Evolutionary conservation across 2,888 invertebrate species (phyloP), one percentile per base, ranked within the genome.

Genomic region (Erebia palarica): DNA sequence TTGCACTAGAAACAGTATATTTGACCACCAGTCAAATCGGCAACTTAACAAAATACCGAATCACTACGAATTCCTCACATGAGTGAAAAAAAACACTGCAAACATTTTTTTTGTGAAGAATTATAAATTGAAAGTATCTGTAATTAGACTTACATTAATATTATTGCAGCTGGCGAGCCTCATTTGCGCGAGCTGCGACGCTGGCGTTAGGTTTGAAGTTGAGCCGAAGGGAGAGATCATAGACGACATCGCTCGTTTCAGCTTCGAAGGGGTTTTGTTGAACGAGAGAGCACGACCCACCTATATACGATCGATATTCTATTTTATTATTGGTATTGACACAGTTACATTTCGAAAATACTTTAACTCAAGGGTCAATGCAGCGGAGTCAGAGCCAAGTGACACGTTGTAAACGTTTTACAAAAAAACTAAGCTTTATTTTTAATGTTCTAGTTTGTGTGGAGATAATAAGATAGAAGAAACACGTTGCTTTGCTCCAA

Each of bases 231-330:
- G 98, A 73, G 97, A 96, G 95, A 98, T 98, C 96, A 98, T 97
- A 59, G 98, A 97, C 21, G 98, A 98, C 89, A 99, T 97, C 47
- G 98, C 98, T 71, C 98, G 95, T 90, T 98, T 98, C 81, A 99
- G 91, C 88, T 97, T 98, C 76, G 97, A 97, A 65, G 99, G 98
- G 44, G 99, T 98, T 92, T 98, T 98, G 90, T 98, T 98, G 91
- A 99, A 98, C 76, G 98, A 98, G 84, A 99, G 97, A 77, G 98
- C 98, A 78, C 99, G 95, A 68, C 98, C 98, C 79, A 99, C 98
- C 95, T 95, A 78, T 18, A 64, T 67, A 16, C 13, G 4, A 57
- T 14, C 14, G 3, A 16, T 1, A 36, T 53, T 65, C 51, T 7
- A 16, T 16, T 59, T 36, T 36, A 57, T 57, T 61, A 44, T 55